Evolutionary conservation across 2,113 vertebrate genomes (phyloP).

Genomic region (Nothocercus julius): DNA sequence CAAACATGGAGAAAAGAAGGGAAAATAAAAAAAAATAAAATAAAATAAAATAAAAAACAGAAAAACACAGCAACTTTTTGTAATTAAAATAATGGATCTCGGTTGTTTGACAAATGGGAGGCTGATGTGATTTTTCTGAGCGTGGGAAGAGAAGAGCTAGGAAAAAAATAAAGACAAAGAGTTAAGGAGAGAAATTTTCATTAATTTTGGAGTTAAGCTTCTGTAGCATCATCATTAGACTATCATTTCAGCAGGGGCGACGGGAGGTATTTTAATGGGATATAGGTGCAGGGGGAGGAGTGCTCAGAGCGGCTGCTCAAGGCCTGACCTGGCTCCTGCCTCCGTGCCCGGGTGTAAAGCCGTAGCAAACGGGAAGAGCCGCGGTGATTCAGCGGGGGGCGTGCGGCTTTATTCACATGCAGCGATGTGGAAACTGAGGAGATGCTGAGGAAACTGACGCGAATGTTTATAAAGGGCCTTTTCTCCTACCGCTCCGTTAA

Average conservation of each 20-base stretch:
- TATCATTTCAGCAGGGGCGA: not conserved
- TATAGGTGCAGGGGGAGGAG: not conserved
- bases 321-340: not conserved
- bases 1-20: not conserved
- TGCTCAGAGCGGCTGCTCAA: fast-evolving
- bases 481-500: not conserved
- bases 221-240: not conserved
- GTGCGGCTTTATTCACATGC: not conserved
- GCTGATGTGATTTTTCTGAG: not conserved
- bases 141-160: not conserved
- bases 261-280: not conserved
- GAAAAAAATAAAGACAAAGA: not conserved
- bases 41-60: too few relatives aligned
- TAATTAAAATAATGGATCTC: not conserved
- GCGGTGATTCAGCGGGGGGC: slow-evolving; percentile 13
- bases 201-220: not conserved
- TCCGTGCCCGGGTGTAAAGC: not conserved
- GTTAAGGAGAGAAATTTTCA: not conserved
- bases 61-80: not conserved
- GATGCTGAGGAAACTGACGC: not conserved
- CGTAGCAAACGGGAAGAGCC: not conserved
- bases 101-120: not conserved
- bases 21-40: not conserved
- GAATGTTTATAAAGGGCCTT: not conserved
- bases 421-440: not conserved